phyloP scores from a whole-genome alignment of 2,888 invertebrate genomes.

The Phyto melanocephala region DNA sequence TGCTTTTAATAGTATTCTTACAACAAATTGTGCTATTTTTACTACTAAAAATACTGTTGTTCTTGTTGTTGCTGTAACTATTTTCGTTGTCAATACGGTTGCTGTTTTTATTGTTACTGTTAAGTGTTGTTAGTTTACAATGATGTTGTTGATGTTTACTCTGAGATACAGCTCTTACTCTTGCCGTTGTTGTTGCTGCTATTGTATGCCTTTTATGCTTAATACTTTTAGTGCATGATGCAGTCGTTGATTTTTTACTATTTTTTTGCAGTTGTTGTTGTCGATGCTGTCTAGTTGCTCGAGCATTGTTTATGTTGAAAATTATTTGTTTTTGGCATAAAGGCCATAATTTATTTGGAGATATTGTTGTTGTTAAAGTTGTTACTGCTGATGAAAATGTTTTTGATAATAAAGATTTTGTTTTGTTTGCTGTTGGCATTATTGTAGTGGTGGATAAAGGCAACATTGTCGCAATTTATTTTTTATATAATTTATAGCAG shows the following conservation, averaged over 20 bases:
- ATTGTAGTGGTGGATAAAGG: slow-evolving; percentile 26
- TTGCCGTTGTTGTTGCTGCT: slow-evolving; percentile 32
- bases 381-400: no score
- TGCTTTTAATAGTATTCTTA: slow-evolving; percentile 47
- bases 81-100: slow-evolving; percentile 51
- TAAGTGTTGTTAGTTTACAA: slow-evolving; percentile 64
- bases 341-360: slow-evolving; percentile 30
- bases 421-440: slow-evolving; percentile 41
- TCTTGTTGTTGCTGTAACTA: slow-evolving; percentile 39
- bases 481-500: background rate
- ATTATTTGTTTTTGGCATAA: slow-evolving; percentile 35
- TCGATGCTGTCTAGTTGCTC: background rate
- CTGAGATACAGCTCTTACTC: background rate
- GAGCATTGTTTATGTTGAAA: slow-evolving; percentile 19
- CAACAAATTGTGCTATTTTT: slow-evolving; percentile 40
- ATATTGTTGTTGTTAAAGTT: slow-evolving; percentile 32
- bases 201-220: slow-evolving; percentile 36
- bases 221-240: slow-evolving; percentile 18
- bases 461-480: slow-evolving; percentile 43
- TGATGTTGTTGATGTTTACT: slow-evolving; percentile 59
- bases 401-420: slow-evolving; percentile 36
- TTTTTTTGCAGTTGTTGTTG: background rate
- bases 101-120: slow-evolving; percentile 63
- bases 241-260: background rate
- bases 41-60: slow-evolving; percentile 25